Base-by-base conservation (phyloP, 64 coral and sea anemone genomes). In the Montipora foliosa region DNA sequence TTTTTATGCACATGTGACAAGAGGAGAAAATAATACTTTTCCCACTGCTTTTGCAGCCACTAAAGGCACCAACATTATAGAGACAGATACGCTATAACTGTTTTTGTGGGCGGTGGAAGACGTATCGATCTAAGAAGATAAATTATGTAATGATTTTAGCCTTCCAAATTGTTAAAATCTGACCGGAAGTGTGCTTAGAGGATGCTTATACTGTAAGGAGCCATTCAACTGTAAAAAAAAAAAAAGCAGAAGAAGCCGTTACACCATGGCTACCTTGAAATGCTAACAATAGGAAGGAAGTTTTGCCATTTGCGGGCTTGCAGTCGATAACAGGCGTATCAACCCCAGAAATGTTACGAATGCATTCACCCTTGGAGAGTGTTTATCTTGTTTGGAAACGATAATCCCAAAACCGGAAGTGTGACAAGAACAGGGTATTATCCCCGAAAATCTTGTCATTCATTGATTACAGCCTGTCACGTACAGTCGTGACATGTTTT, bases 381-480 rank as follows among this genome's bases (percentile, higher is more conserved):
- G 46, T 86, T 86, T 86, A 70, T 86, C 82, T 86, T 86, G 53
- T 57, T 8, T 49, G 49, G 7, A 71, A 16, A 50, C 44, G 47
- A 2, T 86, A 64, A 86, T 71, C 82, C n/a, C 6, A 86, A 37
- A 37, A 71, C 82, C 82, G 82, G 82, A 86, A 86, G 66, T 50
- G 15, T 67, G 22, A 19, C 5, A 11, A 64, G 58, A 1, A 62
- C 14, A 82, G 19, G 5, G 46, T 50, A 12, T 86, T 86, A 20
- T 70, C 67, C 62, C 81, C 59, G 13, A 71, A 25, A 50, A 11
- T 5, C 44, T 71, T 71, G 82, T 84, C 44, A 86, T 48, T 45
- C 44, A 71, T 1, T 37, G 29, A 37, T 37, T 37, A 71, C 68
- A 49, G 16, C 44, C 66, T 86, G 82, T 86, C 82, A 86, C 82